These are phyloP conservation scores for Urocynchramus pylzowi DNA, from an alignment of 2,113 vertebrate genomes.

Conservation along the genomic window DNA sequence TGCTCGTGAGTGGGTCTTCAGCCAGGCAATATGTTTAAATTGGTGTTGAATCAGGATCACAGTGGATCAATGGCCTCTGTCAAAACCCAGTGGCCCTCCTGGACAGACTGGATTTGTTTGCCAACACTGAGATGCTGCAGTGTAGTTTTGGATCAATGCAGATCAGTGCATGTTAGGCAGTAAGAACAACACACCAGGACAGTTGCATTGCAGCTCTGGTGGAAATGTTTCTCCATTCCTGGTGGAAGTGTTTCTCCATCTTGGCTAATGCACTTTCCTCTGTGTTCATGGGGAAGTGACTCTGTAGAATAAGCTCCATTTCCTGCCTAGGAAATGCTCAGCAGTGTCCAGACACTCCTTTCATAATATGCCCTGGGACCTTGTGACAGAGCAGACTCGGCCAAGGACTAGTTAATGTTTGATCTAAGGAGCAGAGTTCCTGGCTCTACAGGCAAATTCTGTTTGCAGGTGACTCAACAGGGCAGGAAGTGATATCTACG, in stretches of 20 bases:
- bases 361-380: not conserved
- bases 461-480: not conserved
- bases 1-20: not conserved
- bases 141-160: not conserved
- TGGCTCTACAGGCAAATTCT: not conserved
- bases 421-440: not conserved
- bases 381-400: not conserved
- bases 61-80: not conserved
- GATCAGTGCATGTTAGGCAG: not conserved
- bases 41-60: not conserved
- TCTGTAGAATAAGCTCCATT: not conserved
- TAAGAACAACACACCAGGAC: not conserved
- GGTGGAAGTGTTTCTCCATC: not conserved
- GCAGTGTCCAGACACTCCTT: not conserved
- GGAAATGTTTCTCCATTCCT: not conserved
- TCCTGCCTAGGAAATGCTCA: not conserved
- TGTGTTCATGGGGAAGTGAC: not conserved
- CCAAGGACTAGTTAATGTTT: not conserved
- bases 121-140: not conserved
- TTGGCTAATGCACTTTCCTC: not conserved
- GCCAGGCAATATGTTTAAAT: not conserved
- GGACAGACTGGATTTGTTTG: not conserved
- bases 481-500: not conserved
- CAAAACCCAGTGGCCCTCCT: not conserved
- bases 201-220: not conserved